These are phyloP conservation scores for Eudyptes chrysolophus DNA, from an alignment of 2,113 vertebrate species.

Conservation along the genomic window DNA sequence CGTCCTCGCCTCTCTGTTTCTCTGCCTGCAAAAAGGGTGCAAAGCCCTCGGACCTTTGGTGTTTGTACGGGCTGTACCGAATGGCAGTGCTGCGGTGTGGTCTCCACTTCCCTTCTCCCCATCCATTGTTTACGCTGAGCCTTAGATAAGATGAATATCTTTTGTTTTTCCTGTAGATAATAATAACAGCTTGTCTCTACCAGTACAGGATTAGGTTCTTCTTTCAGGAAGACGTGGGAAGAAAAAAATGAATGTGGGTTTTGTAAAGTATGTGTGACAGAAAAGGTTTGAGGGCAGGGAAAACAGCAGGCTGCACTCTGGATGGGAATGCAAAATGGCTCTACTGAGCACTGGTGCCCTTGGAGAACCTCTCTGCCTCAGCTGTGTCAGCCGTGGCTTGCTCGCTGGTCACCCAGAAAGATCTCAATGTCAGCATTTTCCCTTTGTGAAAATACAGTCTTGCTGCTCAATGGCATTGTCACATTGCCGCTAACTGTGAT, in stretches of 20 bases:
- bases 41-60: not conserved
- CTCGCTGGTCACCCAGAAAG: not conserved
- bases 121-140: not conserved
- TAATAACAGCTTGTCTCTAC: not conserved
- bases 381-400: not conserved
- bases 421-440: not conserved
- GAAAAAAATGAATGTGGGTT: not conserved
- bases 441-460: not conserved
- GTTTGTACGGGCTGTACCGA: not conserved
- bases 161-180: constrained; percentile 43
- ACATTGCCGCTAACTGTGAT: not conserved
- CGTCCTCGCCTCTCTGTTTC: fast-evolving
- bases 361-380: not conserved
- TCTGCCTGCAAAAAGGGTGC: not conserved
- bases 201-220: not conserved
- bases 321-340: not conserved
- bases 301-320: not conserved
- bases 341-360: not conserved
- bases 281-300: not conserved
- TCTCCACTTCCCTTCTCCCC: not conserved
- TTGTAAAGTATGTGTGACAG: not conserved
- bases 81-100: fast-evolving
- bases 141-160: constrained; percentile 43
- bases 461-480: not conserved
- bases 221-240: constrained; percentile 7